A percentile compares a stretch with the other conserved stretches of the same genome.
Conservation (phyloP, 2,797 vertebrate species). For the Muraenolepis orangiensis region DNA sequence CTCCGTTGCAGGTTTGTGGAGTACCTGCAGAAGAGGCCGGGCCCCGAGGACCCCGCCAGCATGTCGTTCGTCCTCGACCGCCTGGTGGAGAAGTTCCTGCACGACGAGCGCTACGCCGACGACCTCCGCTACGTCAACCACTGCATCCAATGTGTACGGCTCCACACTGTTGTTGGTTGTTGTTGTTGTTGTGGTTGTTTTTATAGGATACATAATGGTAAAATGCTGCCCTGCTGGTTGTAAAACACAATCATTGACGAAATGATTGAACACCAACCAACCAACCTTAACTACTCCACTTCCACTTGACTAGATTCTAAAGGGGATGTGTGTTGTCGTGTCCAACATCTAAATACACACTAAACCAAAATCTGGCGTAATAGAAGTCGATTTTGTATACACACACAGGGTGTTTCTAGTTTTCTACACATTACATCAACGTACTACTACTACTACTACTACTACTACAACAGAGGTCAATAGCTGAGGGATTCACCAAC, state of each 20-base stretch:
- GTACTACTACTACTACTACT: neutral
- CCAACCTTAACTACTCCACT: neutral
- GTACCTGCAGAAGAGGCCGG: conserved; percentile 72
- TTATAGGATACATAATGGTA: neutral
- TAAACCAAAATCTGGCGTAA: neutral
- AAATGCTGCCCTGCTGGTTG: neutral
- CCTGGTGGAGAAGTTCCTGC: conserved; percentile 79
- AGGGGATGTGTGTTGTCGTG: neutral
- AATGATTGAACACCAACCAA: neutral
- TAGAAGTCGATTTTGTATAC: neutral
- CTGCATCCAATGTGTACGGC: conserved; percentile 87
- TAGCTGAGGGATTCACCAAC: neutral
- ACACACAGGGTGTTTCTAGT: neutral
- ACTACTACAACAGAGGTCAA: neutral
- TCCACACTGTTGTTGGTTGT: no score
- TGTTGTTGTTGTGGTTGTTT: no score
- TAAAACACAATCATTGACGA: neutral
- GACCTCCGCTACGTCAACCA: conserved; percentile 80
- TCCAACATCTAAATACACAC: neutral
- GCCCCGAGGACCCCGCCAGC: conserved; percentile 41
- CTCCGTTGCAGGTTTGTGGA: conserved; percentile 76
- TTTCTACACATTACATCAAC: neutral
- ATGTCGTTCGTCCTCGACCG: conserved; percentile 74
- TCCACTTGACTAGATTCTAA: neutral
- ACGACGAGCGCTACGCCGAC: conserved; percentile 73